These are phyloP conservation scores for Tiliqua scincoides DNA, from an alignment of 2,113 vertebrate species.

Conservation along the genomic window DNA sequence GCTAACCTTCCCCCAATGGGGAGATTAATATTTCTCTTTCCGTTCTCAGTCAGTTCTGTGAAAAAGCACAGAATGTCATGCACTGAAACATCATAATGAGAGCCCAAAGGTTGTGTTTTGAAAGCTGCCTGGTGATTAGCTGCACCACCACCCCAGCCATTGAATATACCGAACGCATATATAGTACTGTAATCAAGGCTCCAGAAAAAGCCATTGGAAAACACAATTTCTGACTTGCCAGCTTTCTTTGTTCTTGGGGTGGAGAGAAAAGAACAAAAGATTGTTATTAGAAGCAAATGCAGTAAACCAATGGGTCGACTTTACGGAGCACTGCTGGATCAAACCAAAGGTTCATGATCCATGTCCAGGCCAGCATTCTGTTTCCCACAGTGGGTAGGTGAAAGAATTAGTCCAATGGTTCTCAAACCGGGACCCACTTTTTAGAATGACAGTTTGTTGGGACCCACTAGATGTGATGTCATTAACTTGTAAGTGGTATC, in stretches of 20 bases:
- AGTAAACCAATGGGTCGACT: constrained; percentile 2
- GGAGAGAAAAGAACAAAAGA: constrained; percentile 35
- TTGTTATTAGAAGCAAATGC: neutral
- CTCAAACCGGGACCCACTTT: too few relatives aligned
- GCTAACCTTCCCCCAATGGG: constrained; percentile 58
- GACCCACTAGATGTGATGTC: too few relatives aligned
- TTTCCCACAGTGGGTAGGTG: neutral
- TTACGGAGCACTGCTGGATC: neutral
- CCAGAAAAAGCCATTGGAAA: constrained; percentile 40
- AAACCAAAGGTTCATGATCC: neutral
- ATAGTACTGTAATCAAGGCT: constrained; percentile 35
- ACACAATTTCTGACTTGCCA: neutral
- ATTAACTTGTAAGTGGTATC: too few relatives aligned
- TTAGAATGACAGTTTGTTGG: too few relatives aligned
- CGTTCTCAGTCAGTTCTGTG: constrained; percentile 23
- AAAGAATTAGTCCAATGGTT: too few relatives aligned
- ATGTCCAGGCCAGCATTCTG: constrained; percentile 16
- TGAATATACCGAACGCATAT: fast-evolving
- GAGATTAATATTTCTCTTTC: constrained; percentile 47
- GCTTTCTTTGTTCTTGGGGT: constrained; percentile 17
- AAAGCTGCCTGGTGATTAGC: constrained; percentile 6
- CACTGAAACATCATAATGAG: neutral
- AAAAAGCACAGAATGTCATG: constrained; percentile 27
- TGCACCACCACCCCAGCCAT: fast-evolving
- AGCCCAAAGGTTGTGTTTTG: neutral